These are phyloP conservation scores for Anolis apletophallus DNA, from an alignment of 2,797 vertebrate species.

Conservation along the genomic window DNA sequence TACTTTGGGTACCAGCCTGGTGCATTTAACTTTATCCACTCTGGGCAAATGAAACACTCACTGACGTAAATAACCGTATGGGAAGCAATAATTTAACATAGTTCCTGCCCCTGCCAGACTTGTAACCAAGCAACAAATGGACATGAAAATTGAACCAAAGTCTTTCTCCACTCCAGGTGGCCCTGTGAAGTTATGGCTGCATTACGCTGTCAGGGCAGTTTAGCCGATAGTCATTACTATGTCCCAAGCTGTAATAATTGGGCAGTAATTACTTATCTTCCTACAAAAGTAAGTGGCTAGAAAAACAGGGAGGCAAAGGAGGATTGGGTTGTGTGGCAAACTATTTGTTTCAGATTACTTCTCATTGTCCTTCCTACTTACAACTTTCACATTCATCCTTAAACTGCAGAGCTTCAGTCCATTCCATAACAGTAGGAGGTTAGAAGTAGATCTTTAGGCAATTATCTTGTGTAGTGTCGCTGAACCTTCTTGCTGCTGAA, in stretches of 20 bases:
- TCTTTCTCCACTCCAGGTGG: constrained; percentile 24
- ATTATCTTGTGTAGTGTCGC: not conserved
- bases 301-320: constrained; percentile 16
- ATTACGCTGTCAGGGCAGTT: not conserved
- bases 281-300: not conserved
- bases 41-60: constrained; percentile 24
- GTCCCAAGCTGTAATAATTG: constrained; percentile 21
- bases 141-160: constrained; percentile 28
- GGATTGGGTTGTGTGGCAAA: constrained; percentile 27
- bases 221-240: constrained; percentile 5
- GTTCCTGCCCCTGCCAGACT: not conserved
- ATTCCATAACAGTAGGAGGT: not conserved
- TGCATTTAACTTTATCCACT: constrained; percentile 37
- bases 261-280: constrained; percentile 29
- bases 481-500: not conserved
- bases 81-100: constrained; percentile 23
- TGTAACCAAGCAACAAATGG: constrained; percentile 48
- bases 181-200: constrained; percentile 1
- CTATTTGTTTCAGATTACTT: constrained; percentile 25
- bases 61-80: constrained; percentile 5
- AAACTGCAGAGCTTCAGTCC: not conserved
- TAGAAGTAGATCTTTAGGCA: not conserved
- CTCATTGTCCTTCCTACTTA: not conserved
- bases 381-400: not conserved
- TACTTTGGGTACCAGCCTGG: not conserved